Evolutionary conservation across 2,113 vertebrate species (phyloP), one percentile per base, ranked within the genome.

Genomic region (Emydocephalus ijimae): DNA sequence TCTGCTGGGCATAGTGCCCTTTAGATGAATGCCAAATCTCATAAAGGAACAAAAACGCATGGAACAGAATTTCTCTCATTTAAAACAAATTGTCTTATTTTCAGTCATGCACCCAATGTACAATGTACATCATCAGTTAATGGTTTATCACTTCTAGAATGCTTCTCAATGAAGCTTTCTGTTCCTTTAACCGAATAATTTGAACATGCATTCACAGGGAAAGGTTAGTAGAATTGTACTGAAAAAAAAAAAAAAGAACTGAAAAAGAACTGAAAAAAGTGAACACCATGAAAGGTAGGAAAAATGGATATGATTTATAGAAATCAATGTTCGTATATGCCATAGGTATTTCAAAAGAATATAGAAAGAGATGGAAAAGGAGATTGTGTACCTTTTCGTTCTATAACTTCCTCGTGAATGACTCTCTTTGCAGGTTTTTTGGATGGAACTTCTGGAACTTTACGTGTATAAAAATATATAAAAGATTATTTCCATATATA

Each of bases 341-440:
- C 34, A 64, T 0, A 39, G 1, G 7, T 52, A 7, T 61, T 39
- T 61, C 7, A 29, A 10, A 88, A 85, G 85, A 85, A 85, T 0
- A 34, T 26, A 43, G n/a, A 52, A 26, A 61, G 61, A 89, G 45
- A 89, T 20, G 18, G n/a, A 93, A 94, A 95, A 94, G 96, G 90
- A 69, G 94, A 61, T 61, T 26, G 7, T 96, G 74, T 98, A 98
- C 98, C 98, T 97, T 98, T 97, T 69, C 97, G 97, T 96, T 97
- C 98, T 94, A 97, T 94, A 95, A 98, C 94, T 95, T 98, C 98
- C 95, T 98, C 98, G 89, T 98, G 97, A 86, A 98, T 45, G 34
- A 98, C 94, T 92, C 57, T 92, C 95, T 96, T 95, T 92, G 95
- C 93, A 96, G 98, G 97, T 96, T 98, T 98, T 96, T 97, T 96